phyloP scores from a whole-genome alignment of 2,888 invertebrate species.

The Halictus quadricinctus region DNA sequence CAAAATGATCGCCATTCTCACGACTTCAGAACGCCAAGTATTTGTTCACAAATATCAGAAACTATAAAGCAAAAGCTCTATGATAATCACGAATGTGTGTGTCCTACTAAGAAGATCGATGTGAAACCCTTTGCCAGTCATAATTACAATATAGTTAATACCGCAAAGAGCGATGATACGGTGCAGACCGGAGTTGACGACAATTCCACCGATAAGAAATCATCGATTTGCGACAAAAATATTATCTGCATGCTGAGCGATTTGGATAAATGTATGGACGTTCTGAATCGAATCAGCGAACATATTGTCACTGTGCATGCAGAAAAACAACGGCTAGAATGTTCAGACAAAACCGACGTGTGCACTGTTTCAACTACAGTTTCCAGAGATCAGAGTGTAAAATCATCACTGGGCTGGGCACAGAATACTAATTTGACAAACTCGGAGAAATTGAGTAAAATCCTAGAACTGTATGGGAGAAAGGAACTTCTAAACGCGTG shows the following conservation, averaged over 20 bases:
- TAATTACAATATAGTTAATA: slow-evolving; percentile 29
- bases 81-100: slow-evolving; percentile 39
- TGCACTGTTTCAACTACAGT: slow-evolving; percentile 65
- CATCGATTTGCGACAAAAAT: slow-evolving; percentile 55
- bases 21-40: slow-evolving; percentile 25
- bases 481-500: slow-evolving; percentile 25
- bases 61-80: slow-evolving; percentile 36
- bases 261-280: slow-evolving; percentile 58
- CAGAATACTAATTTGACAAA: slow-evolving; percentile 36
- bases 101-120: slow-evolving; percentile 39
- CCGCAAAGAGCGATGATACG: slow-evolving; percentile 44
- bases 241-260: slow-evolving; percentile 56
- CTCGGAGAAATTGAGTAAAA: slow-evolving; percentile 35
- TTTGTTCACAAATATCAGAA: slow-evolving; percentile 39
- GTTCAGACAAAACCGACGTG: slow-evolving; percentile 44
- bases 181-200: slow-evolving; percentile 31
- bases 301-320: slow-evolving; percentile 55
- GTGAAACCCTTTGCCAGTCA: slow-evolving; percentile 44
- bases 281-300: slow-evolving; percentile 58
- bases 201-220: slow-evolving; percentile 43
- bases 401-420: slow-evolving; percentile 36
- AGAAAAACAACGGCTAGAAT: slow-evolving; percentile 49
- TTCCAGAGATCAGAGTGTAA: slow-evolving; percentile 35
- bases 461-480: slow-evolving; percentile 43
- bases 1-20: slow-evolving; percentile 28